Conservation (phyloP, 2,113 vertebrate genomes). For the Laterallus jamaicensis region DNA sequence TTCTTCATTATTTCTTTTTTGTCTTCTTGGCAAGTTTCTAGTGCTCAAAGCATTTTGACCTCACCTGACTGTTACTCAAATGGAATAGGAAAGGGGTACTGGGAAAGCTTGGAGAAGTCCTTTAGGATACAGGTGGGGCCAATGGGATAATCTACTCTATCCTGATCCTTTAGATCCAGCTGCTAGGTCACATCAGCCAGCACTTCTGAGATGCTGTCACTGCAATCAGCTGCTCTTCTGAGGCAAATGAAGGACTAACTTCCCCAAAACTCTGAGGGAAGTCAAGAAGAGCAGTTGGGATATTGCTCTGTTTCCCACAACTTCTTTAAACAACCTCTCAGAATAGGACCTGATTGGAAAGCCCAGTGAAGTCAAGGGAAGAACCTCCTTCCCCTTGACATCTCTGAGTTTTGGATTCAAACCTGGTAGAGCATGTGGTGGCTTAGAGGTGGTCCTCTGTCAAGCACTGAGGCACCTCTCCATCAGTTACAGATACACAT, state of each 20-base stretch:
- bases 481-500: neutral
- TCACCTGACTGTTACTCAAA: neutral
- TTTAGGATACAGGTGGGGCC: neutral
- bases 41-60: neutral
- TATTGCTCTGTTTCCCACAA: neutral
- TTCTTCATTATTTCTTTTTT: neutral
- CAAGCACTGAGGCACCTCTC: neutral
- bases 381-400: neutral
- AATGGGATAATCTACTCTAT: no score
- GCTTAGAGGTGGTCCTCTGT: neutral
- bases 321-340: neutral
- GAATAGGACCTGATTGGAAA: neutral
- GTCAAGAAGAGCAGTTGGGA: neutral
- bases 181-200: neutral
- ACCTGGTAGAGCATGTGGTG: neutral
- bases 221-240: neutral
- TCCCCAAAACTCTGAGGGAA: neutral
- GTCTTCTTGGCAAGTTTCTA: neutral
- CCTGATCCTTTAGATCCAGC: neutral
- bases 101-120: neutral
- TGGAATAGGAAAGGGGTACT: neutral
- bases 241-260: neutral
- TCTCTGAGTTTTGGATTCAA: neutral
- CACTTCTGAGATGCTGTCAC: neutral
- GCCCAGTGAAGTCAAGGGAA: neutral